These are phyloP conservation scores for Drosophila subsilvestris DNA, from an alignment of 2,888 invertebrate genomes.

Conservation along the genomic window DNA sequence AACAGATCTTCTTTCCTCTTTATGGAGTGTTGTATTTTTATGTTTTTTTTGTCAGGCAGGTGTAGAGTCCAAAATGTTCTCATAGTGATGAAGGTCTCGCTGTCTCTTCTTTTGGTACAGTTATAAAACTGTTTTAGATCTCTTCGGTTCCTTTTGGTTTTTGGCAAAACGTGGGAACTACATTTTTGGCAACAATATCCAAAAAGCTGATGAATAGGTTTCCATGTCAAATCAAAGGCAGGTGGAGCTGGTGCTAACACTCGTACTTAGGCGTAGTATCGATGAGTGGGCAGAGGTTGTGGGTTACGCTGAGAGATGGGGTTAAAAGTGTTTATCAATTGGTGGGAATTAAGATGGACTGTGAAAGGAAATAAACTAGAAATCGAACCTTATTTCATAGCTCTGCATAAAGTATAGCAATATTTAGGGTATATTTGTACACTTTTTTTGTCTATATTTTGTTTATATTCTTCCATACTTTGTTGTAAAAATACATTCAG, in stretches of 20 bases:
- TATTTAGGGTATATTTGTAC: no score
- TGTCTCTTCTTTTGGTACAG: slow-evolving; percentile 57
- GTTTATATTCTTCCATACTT: no score
- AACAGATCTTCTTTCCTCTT: slow-evolving; percentile 71
- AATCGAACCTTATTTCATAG: no score
- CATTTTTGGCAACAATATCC: slow-evolving; percentile 50
- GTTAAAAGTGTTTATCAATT: not conserved
- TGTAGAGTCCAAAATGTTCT: slow-evolving; percentile 70
- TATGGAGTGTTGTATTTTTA: slow-evolving; percentile 36
- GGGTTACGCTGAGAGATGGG: not conserved
- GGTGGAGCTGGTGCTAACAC: slow-evolving; percentile 14
- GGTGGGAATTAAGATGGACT: not conserved
- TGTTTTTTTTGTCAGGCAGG: slow-evolving; percentile 60
- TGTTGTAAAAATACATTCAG: no score
- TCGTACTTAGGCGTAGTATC: slow-evolving; percentile 3
- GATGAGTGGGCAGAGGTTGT: not conserved
- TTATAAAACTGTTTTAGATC: slow-evolving; percentile 64
- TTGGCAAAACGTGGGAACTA: slow-evolving; percentile 67
- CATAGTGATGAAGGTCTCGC: slow-evolving; percentile 47
- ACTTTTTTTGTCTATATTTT: no score
- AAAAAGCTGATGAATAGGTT: slow-evolving; percentile 32
- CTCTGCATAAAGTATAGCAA: no score
- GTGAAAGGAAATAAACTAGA: no score
- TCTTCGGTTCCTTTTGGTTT: slow-evolving; percentile 15
- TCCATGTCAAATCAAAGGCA: slow-evolving; percentile 20